phyloP scores from a whole-genome alignment of 2,888 invertebrate genomes.

The Coelinius sp. region DNA sequence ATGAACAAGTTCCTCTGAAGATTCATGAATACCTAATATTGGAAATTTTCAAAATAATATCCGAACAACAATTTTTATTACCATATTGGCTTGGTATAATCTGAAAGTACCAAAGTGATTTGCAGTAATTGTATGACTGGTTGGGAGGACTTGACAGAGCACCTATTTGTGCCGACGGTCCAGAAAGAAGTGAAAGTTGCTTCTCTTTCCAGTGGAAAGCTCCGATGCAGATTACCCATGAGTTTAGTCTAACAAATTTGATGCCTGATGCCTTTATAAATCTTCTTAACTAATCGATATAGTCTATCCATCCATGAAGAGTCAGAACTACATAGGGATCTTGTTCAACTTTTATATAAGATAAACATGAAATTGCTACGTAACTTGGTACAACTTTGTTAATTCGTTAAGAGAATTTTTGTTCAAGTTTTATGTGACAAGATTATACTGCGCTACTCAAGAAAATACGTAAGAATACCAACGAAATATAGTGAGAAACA shows the following conservation, averaged over 20 bases:
- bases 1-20: not conserved
- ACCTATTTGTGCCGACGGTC: not conserved
- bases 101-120: not conserved
- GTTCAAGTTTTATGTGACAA: not conserved
- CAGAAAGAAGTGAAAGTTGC: not conserved
- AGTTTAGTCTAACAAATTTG: not conserved
- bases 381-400: not conserved
- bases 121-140: not conserved
- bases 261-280: no score
- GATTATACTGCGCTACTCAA: not conserved
- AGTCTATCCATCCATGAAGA: no score
- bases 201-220: not conserved
- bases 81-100: not conserved
- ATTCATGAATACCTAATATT: not conserved
- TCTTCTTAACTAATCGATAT: no score
- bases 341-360: no score
- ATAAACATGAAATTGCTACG: not conserved
- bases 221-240: not conserved
- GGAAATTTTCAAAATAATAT: not conserved
- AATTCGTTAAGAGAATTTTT: not conserved
- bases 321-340: no score
- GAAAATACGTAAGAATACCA: not conserved
- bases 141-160: not conserved
- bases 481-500: not conserved
- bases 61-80: not conserved